Conservation (phyloP, 2,888 invertebrate species). For the Gryllus longicercus region DNA sequence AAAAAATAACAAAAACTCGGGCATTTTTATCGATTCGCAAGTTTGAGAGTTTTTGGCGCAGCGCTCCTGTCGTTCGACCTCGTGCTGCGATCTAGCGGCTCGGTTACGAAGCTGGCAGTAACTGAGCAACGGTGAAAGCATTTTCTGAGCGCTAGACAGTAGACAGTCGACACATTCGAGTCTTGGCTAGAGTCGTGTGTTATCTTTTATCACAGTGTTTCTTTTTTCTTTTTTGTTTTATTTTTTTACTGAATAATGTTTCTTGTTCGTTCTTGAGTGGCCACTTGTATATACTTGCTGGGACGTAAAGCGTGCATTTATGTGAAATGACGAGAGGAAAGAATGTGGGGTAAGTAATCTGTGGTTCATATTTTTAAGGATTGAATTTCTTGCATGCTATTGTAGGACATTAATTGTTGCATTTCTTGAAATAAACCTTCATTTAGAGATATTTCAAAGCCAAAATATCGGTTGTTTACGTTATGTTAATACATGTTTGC, state of each 20-base stretch:
- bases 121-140: conserved; percentile 25
- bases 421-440: too few species aligned
- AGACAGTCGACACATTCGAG: conserved; percentile 29
- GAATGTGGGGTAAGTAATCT: conserved; percentile 26
- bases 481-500: neutral
- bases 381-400: neutral
- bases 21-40: conserved; percentile 32
- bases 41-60: conserved; percentile 29
- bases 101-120: conserved; percentile 24
- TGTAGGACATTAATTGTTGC: too few species aligned
- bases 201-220: conserved; percentile 12
- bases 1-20: conserved; percentile 27
- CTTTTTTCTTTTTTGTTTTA: conserved; percentile 23
- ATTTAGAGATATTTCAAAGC: neutral
- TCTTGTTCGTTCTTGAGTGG: conserved; percentile 26
- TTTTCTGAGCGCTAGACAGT: conserved; percentile 27
- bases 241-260: conserved; percentile 28
- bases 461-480: neutral
- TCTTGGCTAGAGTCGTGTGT: conserved; percentile 19
- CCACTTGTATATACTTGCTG: neutral
- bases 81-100: conserved; percentile 31
- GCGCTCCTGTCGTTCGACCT: conserved; percentile 29
- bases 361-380: neutral
- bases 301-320: conserved; percentile 22
- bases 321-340: conserved; percentile 30